Evolutionary conservation across 2,113 vertebrate genomes (phyloP).

Genomic region (Festucalex cinctus): DNA sequence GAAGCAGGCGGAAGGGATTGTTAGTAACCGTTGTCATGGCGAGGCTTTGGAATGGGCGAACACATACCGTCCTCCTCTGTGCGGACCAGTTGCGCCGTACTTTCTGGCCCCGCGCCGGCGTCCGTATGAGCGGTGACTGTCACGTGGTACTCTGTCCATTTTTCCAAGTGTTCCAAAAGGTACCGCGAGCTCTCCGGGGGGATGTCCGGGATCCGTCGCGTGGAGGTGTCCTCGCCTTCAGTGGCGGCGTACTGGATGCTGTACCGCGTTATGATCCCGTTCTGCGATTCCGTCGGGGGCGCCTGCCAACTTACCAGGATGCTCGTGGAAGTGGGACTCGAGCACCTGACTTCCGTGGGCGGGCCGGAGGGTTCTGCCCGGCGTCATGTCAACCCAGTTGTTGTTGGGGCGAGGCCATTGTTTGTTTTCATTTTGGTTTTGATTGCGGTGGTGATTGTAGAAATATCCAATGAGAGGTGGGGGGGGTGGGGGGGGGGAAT

Average conservation of each 20-base stretch:
- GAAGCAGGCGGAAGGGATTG: conserved; percentile 46
- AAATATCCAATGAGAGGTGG: conserved; percentile 72
- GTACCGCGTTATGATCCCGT: conserved; percentile 93
- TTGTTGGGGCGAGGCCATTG: conserved; percentile 47
- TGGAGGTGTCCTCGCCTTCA: conserved; percentile 85
- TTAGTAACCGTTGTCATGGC: conserved; percentile 35
- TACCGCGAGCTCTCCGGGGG: conserved; percentile 85
- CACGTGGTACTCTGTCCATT: conserved; percentile 97
- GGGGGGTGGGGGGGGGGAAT: conserved; percentile 73
- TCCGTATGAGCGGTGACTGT: conserved; percentile 92
- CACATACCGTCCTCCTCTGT: conserved; percentile 99
- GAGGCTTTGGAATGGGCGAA: conserved; percentile 60
- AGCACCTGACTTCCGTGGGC: conserved; percentile 93
- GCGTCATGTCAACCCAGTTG: conserved; percentile 46
- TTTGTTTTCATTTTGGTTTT: conserved; percentile 49
- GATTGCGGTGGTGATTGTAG: conserved; percentile 44
- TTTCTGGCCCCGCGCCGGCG: conserved; percentile 93
- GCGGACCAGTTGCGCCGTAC: conserved; percentile 88
- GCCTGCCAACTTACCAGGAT: conserved; percentile 99
- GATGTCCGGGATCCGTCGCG: conserved; percentile 81
- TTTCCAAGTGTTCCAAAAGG: conserved; percentile 98
- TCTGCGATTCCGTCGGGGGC: conserved; percentile 89
- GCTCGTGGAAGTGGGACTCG: conserved; percentile 94
- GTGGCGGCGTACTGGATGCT: conserved; percentile 83
- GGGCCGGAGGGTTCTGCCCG: conserved; percentile 95